A percentile compares a stretch with the other conserved stretches of the same genome.
phyloP scores from a whole-genome alignment of 1,140 invertebrate species.

The Heterodera carotae region DNA sequence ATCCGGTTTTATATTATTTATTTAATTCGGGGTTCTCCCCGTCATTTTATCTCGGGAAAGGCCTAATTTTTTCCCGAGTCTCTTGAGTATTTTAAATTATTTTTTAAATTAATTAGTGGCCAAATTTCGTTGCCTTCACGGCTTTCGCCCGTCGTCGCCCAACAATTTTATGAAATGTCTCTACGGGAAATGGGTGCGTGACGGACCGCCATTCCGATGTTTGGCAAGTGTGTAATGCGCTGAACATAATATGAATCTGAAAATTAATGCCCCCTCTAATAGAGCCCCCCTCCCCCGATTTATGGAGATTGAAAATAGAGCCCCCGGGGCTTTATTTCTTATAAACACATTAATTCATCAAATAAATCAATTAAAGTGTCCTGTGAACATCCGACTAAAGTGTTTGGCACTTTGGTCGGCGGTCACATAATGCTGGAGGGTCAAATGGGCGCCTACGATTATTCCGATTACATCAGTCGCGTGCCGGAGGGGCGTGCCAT shows the following conservation, averaged over 20 bases:
- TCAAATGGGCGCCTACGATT: conserved; percentile 95
- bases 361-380: too few relatives aligned
- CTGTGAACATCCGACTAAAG: conserved; percentile 79
- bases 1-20: conserved; percentile 88
- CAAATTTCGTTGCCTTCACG: conserved; percentile 86
- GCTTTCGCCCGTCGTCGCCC: conserved; percentile 77
- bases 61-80: too few relatives aligned
- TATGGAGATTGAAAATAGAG: too few relatives aligned
- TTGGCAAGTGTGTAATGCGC: conserved; percentile 61
- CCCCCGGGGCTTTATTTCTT: too few relatives aligned
- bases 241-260: too few relatives aligned
- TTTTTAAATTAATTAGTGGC: conserved; percentile 80
- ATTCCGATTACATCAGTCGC: conserved; percentile 82
- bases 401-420: conserved; percentile 78
- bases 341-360: too few relatives aligned
- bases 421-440: conserved; percentile 90
- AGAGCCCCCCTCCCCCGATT: too few relatives aligned
- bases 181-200: conserved; percentile 74
- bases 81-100: too few relatives aligned
- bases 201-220: conserved; percentile 67
- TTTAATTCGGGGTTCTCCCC: too few relatives aligned
- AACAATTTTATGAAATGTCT: conserved; percentile 77
- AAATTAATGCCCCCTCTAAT: too few relatives aligned
- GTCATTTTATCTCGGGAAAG: too few relatives aligned
- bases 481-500: conserved; percentile 81